Evolutionary conservation across 2,888 invertebrate species (phyloP), one percentile per base, ranked within the genome.

Genomic region (Rhingia campestris): DNA sequence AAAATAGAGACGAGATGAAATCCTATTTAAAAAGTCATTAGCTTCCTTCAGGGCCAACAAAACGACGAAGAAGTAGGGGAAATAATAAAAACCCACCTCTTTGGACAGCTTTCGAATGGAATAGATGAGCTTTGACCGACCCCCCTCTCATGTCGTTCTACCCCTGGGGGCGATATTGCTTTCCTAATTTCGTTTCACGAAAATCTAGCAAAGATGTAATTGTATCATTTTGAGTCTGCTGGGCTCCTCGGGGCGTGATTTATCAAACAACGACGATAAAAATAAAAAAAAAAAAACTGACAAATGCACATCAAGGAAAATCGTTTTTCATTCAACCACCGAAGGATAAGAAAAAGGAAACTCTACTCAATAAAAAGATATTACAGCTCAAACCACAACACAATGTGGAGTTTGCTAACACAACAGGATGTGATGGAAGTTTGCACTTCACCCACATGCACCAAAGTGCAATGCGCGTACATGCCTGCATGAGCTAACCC

Each of bases 1-100:
- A 22, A 22, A 22, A 22, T 22, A 45, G 43, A n/a, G 12, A n/a
- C 43, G 43, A 45, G 43, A n/a, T n/a, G 43, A 45, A 12, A 12
- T 45, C n/a, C 12, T 45, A 45, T 12, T 45, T 45, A 12, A n/a
- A 45, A 45, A 45, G 43, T 45, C 12, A 45, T 45, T 45, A 45
- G 43, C n/a, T 45, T 12, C 43, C 43, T 45, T 6, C 12, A 12
- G 12, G n/a, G 6, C n/a, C 3, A 45, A 45, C 5, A 4, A 43
- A 43, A 12, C n/a, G 22, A 22, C 1, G 22, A 22, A 1, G 22
- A 22, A 22, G 22, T 22, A 22, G 22, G 22, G 22, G 1, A 43
- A 45, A 6, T n/a, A 45, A 3, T 6, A 6, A 3, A 12, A 45
- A 45, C 12, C 5, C 22, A 22, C 22, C 22, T 22, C 22, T 22